These are phyloP conservation scores for Pampus argenteus DNA, from an alignment of 2,797 vertebrate genomes.

Conservation along the genomic window DNA sequence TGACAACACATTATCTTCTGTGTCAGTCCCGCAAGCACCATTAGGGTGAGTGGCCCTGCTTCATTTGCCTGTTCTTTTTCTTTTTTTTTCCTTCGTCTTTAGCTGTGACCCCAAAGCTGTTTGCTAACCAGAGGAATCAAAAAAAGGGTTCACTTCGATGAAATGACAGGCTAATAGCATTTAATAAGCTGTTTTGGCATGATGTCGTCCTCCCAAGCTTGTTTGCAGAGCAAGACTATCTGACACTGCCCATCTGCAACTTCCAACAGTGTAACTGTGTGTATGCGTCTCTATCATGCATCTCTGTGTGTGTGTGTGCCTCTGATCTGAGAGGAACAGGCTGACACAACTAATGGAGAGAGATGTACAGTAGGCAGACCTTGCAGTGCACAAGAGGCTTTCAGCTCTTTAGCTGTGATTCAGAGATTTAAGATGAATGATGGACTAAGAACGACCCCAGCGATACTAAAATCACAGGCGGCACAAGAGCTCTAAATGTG, in stretches of 20 bases:
- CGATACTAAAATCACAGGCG: constrained; percentile 48
- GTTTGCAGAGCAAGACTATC: constrained; percentile 75
- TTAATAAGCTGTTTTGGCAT: constrained; percentile 86
- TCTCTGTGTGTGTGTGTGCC: constrained; percentile 27
- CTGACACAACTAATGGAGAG: constrained; percentile 78
- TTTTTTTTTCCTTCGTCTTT: constrained; percentile 26
- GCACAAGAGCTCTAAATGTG: constrained; percentile 69
- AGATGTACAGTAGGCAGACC: constrained; percentile 70
- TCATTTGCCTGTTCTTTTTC: constrained; percentile 70
- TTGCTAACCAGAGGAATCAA: constrained; percentile 78
- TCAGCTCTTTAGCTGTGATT: constrained; percentile 74
- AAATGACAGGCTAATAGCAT: constrained; percentile 86
- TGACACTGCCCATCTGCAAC: constrained; percentile 77
- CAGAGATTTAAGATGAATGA: constrained; percentile 60
- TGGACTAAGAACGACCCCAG: constrained; percentile 58
- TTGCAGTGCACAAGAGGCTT: constrained; percentile 67
- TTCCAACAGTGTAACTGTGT: constrained; percentile 40
- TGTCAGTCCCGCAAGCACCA: constrained; percentile 76
- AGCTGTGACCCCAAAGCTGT: constrained; percentile 78
- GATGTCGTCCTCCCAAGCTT: constrained; percentile 76
- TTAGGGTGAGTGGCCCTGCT: constrained; percentile 72
- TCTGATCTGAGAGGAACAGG: constrained; percentile 65
- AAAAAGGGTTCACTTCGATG: constrained; percentile 83
- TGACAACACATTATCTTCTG: constrained; percentile 75
- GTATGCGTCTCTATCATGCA: constrained; percentile 32